Evolutionary conservation across 2,113 vertebrate genomes (phyloP).

Genomic region (Arenaria interpres): DNA sequence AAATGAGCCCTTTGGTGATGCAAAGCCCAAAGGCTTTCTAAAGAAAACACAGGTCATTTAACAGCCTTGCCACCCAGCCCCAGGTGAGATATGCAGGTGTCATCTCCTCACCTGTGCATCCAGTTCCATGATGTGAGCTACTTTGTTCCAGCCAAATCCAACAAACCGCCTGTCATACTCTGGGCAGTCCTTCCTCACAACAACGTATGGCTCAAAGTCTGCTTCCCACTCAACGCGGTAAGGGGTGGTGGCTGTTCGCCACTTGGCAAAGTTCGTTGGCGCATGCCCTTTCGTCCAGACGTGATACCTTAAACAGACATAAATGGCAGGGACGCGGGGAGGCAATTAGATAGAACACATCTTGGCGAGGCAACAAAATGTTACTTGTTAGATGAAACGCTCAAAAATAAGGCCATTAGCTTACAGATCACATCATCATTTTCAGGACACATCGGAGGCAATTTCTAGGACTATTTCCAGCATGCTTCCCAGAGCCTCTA

Average conservation of each 20-base stretch:
- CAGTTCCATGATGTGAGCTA: conserved; percentile 98
- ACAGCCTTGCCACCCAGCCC: not conserved
- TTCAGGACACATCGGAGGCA: not conserved
- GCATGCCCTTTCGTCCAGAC: conserved; percentile 99
- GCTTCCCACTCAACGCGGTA: conserved; percentile 97
- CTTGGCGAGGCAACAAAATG: not conserved
- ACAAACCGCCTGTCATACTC: conserved; percentile 97
- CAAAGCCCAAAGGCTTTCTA: not conserved
- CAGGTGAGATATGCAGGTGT: not conserved
- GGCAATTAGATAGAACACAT: not conserved
- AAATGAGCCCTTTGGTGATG: not conserved
- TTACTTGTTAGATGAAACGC: not conserved
- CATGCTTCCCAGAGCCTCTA: not conserved
- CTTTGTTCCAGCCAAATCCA: conserved; percentile 99
- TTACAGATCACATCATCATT: not conserved
- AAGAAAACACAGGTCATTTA: not conserved
- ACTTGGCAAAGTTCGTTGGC: conserved; percentile 97
- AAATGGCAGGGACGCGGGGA: not conserved
- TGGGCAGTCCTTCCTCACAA: conserved; percentile 91
- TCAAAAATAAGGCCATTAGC: conserved; percentile 15
- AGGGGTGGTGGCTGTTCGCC: conserved; percentile 95
- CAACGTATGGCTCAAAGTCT: conserved; percentile 97
- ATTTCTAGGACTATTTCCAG: conserved; percentile 41
- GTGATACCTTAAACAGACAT: conserved; percentile 85
- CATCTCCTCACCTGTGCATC: conserved; percentile 89